Evolutionary conservation across 2,888 invertebrate species (phyloP), one percentile per base, ranked within the genome.

Genomic region (Hipparchia semele): DNA sequence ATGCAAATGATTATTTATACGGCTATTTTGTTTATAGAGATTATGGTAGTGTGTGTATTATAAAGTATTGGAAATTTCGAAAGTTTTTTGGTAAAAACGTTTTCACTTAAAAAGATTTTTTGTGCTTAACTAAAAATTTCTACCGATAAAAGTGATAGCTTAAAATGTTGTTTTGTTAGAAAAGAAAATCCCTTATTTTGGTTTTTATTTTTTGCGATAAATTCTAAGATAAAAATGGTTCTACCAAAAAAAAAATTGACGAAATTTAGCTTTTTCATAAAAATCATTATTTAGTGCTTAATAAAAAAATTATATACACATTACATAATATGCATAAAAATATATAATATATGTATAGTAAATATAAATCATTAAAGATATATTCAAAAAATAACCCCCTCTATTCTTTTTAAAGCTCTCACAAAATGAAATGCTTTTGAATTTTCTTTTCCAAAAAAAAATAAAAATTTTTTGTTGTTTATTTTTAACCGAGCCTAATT

Each of bases 361-460:
- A 53, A 39, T 12, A 75, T 79, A 86, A 82, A 66, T 13, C 54
- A 75, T 75, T 75, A 75, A 75, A 75, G 73, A 65, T 71, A 66
- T 86, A 83, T 82, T 80, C 81, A 82, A 82, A 82, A 82, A 81
- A 79, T 79, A 81, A 81, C 76, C 60, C 56, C 76, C 76, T 79
- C 75, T 83, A 79, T 86, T 86, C 80, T 88, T 84, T 78, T 82
- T 73, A 80, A 53, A 79, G 86, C 87, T 84, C 84, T 80, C 81
- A 82, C 61, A 72, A 65, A 79, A 84, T 89, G 92, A 91, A 92
- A 91, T 93, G 92, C 91, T 92, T 85, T 92, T 91, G 92, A 87
- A 80, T 82, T 23, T 23, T 23, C 7, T 65, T 65, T 12, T 7
- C 7, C 33, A 10, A 9, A 51, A 64, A 73, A 13, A 65, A 45